These are phyloP conservation scores for Cyanocitta stelleri DNA, from an alignment of 2,113 vertebrate species.

Conservation along the genomic window DNA sequence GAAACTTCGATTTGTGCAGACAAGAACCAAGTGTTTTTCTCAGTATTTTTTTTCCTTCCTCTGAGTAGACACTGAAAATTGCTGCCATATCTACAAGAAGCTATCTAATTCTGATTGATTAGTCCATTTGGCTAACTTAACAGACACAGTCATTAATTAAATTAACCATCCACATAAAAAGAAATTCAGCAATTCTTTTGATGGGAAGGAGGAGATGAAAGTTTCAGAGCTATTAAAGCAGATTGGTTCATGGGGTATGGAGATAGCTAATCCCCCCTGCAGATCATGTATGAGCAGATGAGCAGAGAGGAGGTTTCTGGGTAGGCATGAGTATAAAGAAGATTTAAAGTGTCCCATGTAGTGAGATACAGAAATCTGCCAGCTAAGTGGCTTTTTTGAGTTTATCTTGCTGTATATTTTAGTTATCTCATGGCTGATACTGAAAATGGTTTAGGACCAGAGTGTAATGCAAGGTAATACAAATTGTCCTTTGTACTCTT, in stretches of 20 bases:
- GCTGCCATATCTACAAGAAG: not conserved
- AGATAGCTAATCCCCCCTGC: not conserved
- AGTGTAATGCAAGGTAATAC: not conserved
- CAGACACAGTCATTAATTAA: conserved; percentile 1
- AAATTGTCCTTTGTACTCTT: not conserved
- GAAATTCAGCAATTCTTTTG: not conserved
- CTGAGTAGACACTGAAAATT: not conserved
- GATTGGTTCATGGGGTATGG: not conserved
- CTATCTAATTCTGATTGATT: not conserved
- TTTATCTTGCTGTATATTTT: not conserved
- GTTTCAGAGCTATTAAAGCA: not conserved
- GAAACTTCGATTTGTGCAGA: not conserved
- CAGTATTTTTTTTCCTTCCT: not conserved
- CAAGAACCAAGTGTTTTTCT: not conserved
- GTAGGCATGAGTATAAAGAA: not conserved
- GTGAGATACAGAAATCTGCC: not conserved
- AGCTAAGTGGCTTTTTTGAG: not conserved
- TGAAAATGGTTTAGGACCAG: not conserved
- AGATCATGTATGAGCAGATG: not conserved
- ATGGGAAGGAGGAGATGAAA: not conserved
- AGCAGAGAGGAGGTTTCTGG: not conserved
- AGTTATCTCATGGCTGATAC: not conserved
- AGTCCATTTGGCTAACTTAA: not conserved
- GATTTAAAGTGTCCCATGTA: not conserved
- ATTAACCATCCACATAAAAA: not conserved